These are phyloP conservation scores for Falcunculus frontatus DNA, from an alignment of 2,113 vertebrate genomes.

Conservation along the genomic window DNA sequence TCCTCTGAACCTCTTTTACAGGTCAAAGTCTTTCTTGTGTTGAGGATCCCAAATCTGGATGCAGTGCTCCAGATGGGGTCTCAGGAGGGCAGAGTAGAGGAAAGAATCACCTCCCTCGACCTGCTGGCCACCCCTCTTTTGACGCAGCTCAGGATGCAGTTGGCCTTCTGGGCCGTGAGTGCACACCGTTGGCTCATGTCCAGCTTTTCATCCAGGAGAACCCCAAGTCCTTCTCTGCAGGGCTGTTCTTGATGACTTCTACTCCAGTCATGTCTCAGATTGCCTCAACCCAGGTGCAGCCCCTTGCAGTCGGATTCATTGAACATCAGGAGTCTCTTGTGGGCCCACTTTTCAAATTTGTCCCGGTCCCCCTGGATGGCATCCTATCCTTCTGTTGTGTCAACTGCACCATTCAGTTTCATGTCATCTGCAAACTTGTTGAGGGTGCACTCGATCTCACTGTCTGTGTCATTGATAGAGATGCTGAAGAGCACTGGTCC, in stretches of 20 bases:
- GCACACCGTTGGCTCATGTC: not conserved
- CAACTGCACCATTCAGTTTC: not conserved
- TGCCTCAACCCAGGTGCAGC: not conserved
- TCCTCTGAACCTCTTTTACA: not conserved
- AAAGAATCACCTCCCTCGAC: rapidly evolving
- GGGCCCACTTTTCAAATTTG: not conserved
- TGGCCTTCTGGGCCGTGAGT: not conserved
- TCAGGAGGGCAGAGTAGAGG: not conserved
- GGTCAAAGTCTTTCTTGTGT: not conserved
- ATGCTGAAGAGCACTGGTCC: too few species aligned
- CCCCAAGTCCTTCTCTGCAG: not conserved
- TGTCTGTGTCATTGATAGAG: not conserved
- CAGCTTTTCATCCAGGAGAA: not conserved
- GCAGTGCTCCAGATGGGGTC: not conserved
- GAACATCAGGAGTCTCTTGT: not conserved
- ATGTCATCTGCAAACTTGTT: not conserved
- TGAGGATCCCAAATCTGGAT: not conserved
- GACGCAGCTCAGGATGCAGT: not conserved
- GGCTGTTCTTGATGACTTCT: too few species aligned
- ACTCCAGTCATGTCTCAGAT: not conserved
- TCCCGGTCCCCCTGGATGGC: not conserved
- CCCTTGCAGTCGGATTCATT: not conserved
- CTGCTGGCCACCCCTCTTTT: not conserved
- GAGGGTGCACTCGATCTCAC: rapidly evolving
- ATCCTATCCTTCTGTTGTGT: not conserved